Conservation (phyloP, 2,797 vertebrate genomes). For the Gymnodraco acuticeps region DNA sequence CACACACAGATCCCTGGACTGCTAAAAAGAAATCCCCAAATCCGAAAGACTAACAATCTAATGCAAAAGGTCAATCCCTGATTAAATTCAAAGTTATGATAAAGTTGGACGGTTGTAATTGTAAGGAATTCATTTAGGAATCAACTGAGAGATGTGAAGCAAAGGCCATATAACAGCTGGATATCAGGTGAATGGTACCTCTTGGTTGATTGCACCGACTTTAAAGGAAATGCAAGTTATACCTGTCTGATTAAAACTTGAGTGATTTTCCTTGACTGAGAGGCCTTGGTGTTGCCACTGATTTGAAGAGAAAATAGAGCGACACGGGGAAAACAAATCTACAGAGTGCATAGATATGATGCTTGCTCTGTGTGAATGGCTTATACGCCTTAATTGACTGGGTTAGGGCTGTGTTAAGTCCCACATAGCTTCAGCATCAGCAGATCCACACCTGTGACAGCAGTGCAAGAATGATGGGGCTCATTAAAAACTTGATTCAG, state of each 20-base stretch:
- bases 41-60: constrained; percentile 37
- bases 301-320: constrained; percentile 28
- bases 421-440: constrained; percentile 67
- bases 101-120: constrained; percentile 23
- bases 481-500: constrained; percentile 84
- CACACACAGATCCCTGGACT: constrained; percentile 11
- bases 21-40: constrained; percentile 34
- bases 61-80: constrained; percentile 33
- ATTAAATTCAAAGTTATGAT: constrained; percentile 39
- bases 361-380: constrained; percentile 59
- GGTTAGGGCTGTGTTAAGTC: constrained; percentile 73
- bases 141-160: constrained; percentile 23
- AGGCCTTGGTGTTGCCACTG: constrained; percentile 25
- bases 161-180: constrained; percentile 27
- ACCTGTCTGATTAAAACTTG: constrained; percentile 41
- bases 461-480: constrained; percentile 67
- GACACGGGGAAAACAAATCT: constrained; percentile 50
- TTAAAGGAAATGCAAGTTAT: constrained; percentile 30
- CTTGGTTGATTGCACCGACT: constrained; percentile 3
- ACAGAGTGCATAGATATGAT: constrained; percentile 14
- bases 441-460: constrained; percentile 80
- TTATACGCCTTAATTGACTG: constrained; percentile 76
- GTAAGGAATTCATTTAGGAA: constrained; percentile 25
- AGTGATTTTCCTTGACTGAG: constrained; percentile 22
- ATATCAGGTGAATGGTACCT: constrained; percentile 24